Conservation (phyloP, 2,797 vertebrate genomes). For the Uromys caudimaculatus region DNA sequence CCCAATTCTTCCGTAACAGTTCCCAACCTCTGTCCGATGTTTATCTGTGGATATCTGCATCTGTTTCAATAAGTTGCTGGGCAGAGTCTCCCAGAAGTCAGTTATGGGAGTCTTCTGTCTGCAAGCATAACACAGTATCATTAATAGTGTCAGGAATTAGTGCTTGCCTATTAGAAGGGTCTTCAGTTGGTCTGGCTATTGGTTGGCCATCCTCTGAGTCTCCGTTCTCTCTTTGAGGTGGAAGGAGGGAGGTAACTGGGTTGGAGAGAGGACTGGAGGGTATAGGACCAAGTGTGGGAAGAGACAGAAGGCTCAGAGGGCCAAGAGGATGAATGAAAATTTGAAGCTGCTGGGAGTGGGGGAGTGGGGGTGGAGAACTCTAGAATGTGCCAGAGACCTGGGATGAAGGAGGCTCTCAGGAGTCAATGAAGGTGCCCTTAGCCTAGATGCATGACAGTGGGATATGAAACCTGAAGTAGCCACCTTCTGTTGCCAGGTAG, state of each 20-base stretch:
- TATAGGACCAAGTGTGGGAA: neutral
- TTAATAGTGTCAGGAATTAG: neutral
- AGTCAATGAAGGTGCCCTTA: neutral
- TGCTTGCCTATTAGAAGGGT: neutral
- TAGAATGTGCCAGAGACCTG: neutral
- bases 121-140: neutral
- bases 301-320: neutral
- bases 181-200: neutral
- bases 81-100: neutral
- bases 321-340: neutral
- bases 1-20: neutral
- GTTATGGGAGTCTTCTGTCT: neutral
- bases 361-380: neutral
- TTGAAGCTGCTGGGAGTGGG: neutral
- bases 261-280: neutral
- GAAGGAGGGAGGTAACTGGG: too few species aligned
- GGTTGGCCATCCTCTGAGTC: neutral
- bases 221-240: neutral
- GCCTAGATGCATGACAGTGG: neutral
- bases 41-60: neutral
- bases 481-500: neutral
- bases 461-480: neutral
- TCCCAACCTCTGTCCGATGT: neutral
- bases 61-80: neutral
- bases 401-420: too few species aligned